Percentiles rank a stretch among this genome's conserved stretches.
Conservation (phyloP, 53 echinoderm and acorn worm species). For the Crossaster papposus region DNA sequence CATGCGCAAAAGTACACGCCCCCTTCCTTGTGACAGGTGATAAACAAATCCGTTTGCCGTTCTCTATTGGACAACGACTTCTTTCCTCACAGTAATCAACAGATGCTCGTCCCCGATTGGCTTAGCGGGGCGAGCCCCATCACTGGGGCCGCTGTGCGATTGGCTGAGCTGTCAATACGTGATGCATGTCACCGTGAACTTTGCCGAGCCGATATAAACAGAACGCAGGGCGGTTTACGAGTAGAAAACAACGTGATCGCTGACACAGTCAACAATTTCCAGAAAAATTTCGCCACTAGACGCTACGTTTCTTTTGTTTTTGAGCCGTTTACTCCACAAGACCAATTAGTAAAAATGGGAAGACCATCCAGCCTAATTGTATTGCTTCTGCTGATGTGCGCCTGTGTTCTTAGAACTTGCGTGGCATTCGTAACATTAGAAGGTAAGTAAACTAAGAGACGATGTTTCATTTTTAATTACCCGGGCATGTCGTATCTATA, state of each 20-base stretch:
- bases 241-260: conserved; percentile 42
- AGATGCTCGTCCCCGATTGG: conserved; percentile 21
- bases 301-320: neutral
- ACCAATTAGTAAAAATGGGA: neutral
- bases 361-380: conserved; percentile 24
- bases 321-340: neutral
- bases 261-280: neutral
- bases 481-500: neutral
- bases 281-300: neutral
- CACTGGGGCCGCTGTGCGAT: conserved; percentile 33
- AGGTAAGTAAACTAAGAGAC: conserved; percentile 4
- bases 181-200: conserved; percentile 47
- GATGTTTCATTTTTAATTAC: neutral
- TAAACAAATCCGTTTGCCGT: neutral
- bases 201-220: conserved; percentile 44
- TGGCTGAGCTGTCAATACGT: conserved; percentile 2
- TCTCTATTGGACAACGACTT: neutral
- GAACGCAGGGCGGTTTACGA: neutral
- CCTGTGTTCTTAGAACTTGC: conserved; percentile 31
- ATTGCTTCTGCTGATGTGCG: conserved; percentile 25
- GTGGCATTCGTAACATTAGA: conserved; percentile 39
- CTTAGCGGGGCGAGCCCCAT: conserved; percentile 42
- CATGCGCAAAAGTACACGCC: neutral
- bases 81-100: neutral
- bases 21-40: neutral